Evolutionary conservation across 2,797 vertebrate genomes (phyloP).

Genomic region (Cuculus canorus): DNA sequence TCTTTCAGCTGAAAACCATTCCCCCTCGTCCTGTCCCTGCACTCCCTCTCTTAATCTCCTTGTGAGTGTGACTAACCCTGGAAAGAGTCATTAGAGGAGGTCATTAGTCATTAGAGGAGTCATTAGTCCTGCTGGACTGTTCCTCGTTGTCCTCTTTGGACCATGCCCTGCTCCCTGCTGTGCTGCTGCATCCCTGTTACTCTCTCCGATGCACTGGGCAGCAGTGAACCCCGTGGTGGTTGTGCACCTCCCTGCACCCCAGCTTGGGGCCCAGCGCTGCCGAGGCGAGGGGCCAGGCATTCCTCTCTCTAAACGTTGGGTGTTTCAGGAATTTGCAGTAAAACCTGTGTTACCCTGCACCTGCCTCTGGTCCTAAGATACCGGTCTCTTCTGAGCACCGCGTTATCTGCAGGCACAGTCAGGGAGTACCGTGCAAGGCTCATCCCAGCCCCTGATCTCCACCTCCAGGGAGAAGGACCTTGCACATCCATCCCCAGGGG

Average conservation of each 20-base stretch:
- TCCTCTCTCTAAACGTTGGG: not conserved
- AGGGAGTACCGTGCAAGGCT: not conserved
- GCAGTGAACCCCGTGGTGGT: not conserved
- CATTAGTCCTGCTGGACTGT: rapidly evolving
- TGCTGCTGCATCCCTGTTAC: not conserved
- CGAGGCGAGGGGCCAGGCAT: rapidly evolving
- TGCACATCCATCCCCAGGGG: not conserved
- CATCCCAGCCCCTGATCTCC: not conserved
- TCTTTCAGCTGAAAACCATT: too few relatives aligned
- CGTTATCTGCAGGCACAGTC: not conserved
- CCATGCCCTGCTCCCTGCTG: not conserved
- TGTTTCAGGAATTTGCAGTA: not conserved
- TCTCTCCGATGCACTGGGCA: not conserved
- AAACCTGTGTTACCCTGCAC: not conserved
- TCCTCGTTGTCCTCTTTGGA: not conserved
- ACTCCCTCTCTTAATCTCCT: not conserved
- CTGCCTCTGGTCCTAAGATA: not conserved
- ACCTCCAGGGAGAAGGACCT: not conserved
- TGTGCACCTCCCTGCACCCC: not conserved
- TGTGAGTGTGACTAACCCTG: not conserved
- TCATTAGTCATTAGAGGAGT: too few relatives aligned
- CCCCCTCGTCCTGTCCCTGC: too few relatives aligned
- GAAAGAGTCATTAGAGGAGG: not conserved
- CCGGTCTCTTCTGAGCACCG: not conserved
- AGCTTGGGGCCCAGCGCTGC: rapidly evolving